Evolutionary conservation across 2,113 vertebrate species (phyloP), one percentile per base, ranked within the genome.

Genomic region (Irena cyanogastra): DNA sequence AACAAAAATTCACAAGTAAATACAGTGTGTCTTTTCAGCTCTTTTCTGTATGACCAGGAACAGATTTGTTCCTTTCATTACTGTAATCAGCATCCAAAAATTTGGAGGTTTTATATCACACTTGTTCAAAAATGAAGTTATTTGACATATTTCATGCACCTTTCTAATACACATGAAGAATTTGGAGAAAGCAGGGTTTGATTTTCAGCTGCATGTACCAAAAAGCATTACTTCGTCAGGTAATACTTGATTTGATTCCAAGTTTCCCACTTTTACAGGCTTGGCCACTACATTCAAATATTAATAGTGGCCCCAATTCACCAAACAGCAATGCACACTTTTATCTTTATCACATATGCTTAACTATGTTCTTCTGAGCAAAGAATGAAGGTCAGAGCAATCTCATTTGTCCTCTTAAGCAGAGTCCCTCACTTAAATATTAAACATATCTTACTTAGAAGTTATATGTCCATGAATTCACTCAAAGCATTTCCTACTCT

Each of bases 351-450:
- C 83, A 57, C 45, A 65, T 21, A 42, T 1, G 27, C 74, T 94
- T 83, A 87, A 94, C 93, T 94, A 85, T 77, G 81, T 37, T 93
- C 70, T 78, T 79, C 33, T 27, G n/a, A 93, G 54, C 42, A 54
- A 93, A 93, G 86, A 93, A 89, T 89, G 83, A 97, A 94, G 91
- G 93, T 94, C 86, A 89, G 65, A 87, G 53, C 45, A 94, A 79
- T 69, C 66, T 68, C 18, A 26, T 23, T 47, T 72, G 15, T 75
- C 57, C 70, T 66, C 20, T 30, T 54, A 66, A 57, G 50, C 31
- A 65, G 49, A 93, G 50, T 50, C 85, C 23, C 33, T 87, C 66
- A 69, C n/a, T 90, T 80, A 1, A 68, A 70, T 87, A 83, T 66
- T 66, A 89, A 75, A 44, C 45, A 30, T 49, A 87, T 22, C 28